phyloP scores from a whole-genome alignment of 2,888 invertebrate species.

The Tiliacea aurago region DNA sequence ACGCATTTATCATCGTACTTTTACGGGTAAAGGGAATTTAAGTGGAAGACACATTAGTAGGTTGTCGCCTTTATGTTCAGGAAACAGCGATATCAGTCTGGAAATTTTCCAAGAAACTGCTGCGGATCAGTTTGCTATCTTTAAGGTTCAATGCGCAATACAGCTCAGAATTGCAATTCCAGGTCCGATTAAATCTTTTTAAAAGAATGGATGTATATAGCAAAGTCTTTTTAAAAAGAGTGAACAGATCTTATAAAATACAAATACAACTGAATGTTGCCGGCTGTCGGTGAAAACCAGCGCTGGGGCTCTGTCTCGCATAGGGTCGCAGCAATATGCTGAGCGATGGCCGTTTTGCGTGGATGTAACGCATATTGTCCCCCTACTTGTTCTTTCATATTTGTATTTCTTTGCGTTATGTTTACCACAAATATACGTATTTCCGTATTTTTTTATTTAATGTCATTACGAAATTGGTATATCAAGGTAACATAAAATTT shows the following conservation, averaged over 20 bases:
- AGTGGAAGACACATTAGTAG: conserved; percentile 38
- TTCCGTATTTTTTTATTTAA: too few species aligned
- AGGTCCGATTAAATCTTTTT: conserved; percentile 22
- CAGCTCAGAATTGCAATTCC: conserved; percentile 16
- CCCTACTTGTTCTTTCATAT: too few species aligned
- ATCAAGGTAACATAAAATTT: conserved; percentile 23
- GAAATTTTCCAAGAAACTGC: conserved; percentile 52
- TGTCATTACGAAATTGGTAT: conserved; percentile 3
- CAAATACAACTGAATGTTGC: background rate
- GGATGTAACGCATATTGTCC: too few species aligned
- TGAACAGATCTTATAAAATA: conserved; percentile 7
- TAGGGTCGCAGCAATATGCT: too few species aligned
- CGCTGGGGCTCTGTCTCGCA: too few species aligned
- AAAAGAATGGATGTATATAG: conserved; percentile 26
- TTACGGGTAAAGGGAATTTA: conserved; percentile 21
- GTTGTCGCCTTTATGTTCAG: conserved; percentile 28
- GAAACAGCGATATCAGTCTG: conserved; percentile 41
- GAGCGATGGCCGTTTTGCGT: too few species aligned
- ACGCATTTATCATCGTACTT: conserved; percentile 33
- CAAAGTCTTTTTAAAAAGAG: background rate
- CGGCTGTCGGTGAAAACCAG: too few species aligned
- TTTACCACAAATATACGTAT: too few species aligned
- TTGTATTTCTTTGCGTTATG: too few species aligned
- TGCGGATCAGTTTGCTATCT: conserved; percentile 39
- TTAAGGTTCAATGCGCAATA: conserved; percentile 41